Conservation (phyloP, 2,797 vertebrate genomes). For the Myiotriccus ornatus region DNA sequence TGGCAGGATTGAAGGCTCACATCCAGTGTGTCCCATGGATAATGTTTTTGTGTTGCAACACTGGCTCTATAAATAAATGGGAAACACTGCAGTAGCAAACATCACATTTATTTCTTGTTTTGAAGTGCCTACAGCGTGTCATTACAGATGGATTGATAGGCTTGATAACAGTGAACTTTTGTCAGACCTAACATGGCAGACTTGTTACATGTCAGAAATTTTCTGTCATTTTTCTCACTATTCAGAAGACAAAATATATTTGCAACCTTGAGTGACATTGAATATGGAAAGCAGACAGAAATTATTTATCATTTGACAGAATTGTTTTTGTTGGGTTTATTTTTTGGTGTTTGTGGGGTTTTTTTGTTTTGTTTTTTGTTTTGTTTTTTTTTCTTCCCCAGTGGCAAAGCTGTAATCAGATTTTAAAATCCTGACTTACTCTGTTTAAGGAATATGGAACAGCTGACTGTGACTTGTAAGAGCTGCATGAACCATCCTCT, state of each 20-base stretch:
- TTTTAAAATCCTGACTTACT: slow-evolving; percentile 43
- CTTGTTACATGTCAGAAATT: slow-evolving; percentile 66
- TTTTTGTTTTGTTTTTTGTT: not conserved
- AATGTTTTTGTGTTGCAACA: slow-evolving; percentile 19
- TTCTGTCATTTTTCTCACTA: slow-evolving; percentile 70
- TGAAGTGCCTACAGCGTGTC: slow-evolving; percentile 45
- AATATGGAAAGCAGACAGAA: slow-evolving; percentile 62
- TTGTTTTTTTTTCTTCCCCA: not conserved
- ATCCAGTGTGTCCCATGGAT: not conserved
- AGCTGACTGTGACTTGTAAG: not conserved
- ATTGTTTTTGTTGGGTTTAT: not conserved
- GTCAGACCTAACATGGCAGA: slow-evolving; percentile 70
- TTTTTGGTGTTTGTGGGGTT: not conserved
- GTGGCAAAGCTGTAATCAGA: slow-evolving; percentile 1
- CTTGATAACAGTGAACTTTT: slow-evolving; percentile 73
- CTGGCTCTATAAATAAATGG: slow-evolving; percentile 51
- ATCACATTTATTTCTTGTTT: slow-evolving; percentile 40
- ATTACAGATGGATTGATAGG: slow-evolving; percentile 72
- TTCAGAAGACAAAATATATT: slow-evolving; percentile 70
- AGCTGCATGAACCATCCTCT: not conserved
- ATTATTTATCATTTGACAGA: slow-evolving; percentile 62
- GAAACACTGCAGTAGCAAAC: slow-evolving; percentile 39
- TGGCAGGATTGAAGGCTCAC: not conserved
- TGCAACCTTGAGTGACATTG: slow-evolving; percentile 75
- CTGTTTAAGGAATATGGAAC: not conserved